These are phyloP conservation scores for Platycheirus albimanus DNA, from an alignment of 2,888 invertebrate species.

Conservation along the genomic window DNA sequence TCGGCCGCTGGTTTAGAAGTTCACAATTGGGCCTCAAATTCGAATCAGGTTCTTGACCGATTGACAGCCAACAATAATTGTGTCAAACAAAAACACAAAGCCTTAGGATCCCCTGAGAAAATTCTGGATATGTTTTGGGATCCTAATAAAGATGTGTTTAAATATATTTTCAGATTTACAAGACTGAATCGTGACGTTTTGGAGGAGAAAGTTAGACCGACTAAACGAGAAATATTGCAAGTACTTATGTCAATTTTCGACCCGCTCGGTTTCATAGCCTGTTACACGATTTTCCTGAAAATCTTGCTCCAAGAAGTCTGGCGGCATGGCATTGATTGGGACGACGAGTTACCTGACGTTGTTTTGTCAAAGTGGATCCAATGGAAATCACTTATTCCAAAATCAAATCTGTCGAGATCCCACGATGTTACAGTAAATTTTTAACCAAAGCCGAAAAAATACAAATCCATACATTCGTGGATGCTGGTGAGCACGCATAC, in stretches of 20 bases:
- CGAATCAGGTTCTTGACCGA: background rate
- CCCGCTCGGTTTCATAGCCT: too few species aligned
- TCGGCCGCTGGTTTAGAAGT: too few species aligned
- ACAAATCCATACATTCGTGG: background rate
- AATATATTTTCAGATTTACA: background rate
- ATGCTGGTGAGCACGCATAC: constrained; percentile 3
- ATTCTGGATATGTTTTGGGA: too few species aligned
- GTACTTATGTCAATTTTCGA: too few species aligned
- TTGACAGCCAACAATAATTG: background rate
- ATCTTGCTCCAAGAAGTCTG: background rate
- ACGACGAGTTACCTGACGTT: background rate
- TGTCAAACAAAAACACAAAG: background rate
- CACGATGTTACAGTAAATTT: background rate
- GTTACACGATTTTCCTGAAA: too few species aligned
- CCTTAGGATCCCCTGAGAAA: background rate
- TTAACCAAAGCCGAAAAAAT: background rate
- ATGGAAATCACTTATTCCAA: too few species aligned
- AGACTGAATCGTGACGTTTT: background rate
- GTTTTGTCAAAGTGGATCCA: too few species aligned
- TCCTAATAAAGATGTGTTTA: background rate
- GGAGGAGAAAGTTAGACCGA: too few species aligned
- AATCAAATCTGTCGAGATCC: too few species aligned
- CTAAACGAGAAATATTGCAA: too few species aligned
- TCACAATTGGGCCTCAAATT: constrained; percentile 74
- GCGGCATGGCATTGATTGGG: background rate